Conservation (phyloP, 1,140 invertebrate species). For the Venturia canescens region DNA sequence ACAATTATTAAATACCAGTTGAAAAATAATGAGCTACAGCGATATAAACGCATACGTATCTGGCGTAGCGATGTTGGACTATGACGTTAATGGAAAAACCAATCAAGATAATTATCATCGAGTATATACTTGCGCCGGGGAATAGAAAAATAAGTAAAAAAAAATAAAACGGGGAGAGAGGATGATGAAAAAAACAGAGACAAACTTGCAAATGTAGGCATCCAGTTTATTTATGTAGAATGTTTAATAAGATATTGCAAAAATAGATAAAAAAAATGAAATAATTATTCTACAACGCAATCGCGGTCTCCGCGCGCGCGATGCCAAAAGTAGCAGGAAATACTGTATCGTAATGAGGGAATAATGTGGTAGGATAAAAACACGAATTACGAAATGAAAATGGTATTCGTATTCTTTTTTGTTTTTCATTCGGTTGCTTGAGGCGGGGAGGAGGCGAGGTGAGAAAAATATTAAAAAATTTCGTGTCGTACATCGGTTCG, state of each 20-base stretch:
- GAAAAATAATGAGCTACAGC: slow-evolving; percentile 34
- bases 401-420: slow-evolving; percentile 61
- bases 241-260: neutral
- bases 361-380: no score
- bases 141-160: neutral
- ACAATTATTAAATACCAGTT: slow-evolving; percentile 72
- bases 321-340: neutral
- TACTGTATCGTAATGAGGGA: no score
- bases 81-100: slow-evolving; percentile 14
- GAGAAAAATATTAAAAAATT: slow-evolving; percentile 10
- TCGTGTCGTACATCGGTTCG: neutral
- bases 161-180: neutral
- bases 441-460: slow-evolving; percentile 57
- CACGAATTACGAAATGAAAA: no score
- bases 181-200: neutral
- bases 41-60: neutral
- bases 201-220: neutral
- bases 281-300: neutral
- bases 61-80: neutral
- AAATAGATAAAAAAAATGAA: neutral
- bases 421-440: slow-evolving; percentile 75
- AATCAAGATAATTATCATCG: slow-evolving; percentile 14
- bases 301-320: no score
- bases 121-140: neutral
- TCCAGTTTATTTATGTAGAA: neutral